phyloP scores from a whole-genome alignment of 2,888 invertebrate genomes.

The Allacma fusca region DNA sequence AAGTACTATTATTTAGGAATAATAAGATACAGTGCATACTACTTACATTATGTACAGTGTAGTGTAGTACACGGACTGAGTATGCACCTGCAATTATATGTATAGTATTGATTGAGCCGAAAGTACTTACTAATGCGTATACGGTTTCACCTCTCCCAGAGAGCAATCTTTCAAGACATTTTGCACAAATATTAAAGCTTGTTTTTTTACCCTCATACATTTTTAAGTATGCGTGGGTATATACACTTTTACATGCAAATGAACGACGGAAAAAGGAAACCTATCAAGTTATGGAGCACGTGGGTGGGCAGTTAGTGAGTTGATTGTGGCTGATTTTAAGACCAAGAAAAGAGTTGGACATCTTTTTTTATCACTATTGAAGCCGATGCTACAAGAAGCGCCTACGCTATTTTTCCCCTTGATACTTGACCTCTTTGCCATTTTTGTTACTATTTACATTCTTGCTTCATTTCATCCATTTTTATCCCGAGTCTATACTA shows the following conservation, averaged over 20 bases:
- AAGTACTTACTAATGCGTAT: no score
- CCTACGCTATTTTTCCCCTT: neutral
- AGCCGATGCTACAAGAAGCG: neutral
- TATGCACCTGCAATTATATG: no score
- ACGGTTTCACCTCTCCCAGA: no score
- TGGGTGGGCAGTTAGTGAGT: neutral
- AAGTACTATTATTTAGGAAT: no score
- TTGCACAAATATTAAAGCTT: no score
- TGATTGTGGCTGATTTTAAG: slow-evolving; percentile 3
- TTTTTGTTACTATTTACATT: slow-evolving; percentile 8
- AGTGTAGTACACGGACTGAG: no score
- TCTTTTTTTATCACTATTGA: neutral
- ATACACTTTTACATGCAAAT: neutral
- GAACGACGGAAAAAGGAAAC: neutral
- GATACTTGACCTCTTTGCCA: slow-evolving; percentile 8
- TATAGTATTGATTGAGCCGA: no score
- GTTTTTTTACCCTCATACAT: neutral
- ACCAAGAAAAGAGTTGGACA: neutral
- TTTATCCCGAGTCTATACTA: neutral
- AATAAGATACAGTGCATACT: no score
- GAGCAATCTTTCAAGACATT: no score
- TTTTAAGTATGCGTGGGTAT: neutral
- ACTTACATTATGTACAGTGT: no score
- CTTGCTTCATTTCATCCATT: neutral
- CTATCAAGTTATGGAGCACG: neutral